A percentile compares a stretch with the other conserved stretches of the same genome.
Evolutionary conservation across 2,113 vertebrate species (phyloP).

Genomic region (Leuciscus idus): DNA sequence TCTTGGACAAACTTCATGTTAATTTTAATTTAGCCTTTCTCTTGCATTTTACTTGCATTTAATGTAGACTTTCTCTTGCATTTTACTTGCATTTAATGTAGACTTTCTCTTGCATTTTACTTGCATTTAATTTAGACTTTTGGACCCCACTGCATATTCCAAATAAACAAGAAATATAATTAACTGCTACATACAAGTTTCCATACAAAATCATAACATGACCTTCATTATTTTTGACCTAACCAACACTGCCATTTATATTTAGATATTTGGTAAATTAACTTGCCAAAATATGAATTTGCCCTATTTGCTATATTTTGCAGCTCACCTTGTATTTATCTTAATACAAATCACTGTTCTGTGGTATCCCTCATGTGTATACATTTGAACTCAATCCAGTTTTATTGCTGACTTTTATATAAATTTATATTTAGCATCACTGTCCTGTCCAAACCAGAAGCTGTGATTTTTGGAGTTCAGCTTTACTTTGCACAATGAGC

Average conservation of each 20-base stretch:
- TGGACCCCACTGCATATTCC: not conserved
- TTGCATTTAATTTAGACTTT: too few species aligned
- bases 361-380: not conserved
- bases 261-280: not conserved
- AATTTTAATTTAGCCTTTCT: not conserved
- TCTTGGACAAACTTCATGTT: not conserved
- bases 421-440: slow-evolving; percentile 20
- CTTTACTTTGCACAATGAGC: slow-evolving; percentile 46
- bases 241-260: not conserved
- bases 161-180: not conserved
- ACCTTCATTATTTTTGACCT: not conserved
- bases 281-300: not conserved
- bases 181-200: not conserved
- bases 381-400: slow-evolving; percentile 14
- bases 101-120: too few species aligned
- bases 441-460: slow-evolving; percentile 33
- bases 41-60: too few species aligned
- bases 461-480: not conserved
- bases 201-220: not conserved
- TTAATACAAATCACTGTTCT: not conserved
- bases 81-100: too few species aligned
- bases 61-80: too few species aligned
- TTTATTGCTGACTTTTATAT: slow-evolving; percentile 4
- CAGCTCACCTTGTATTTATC: not conserved
- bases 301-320: not conserved